These are phyloP conservation scores for Bergia sp. DNA, from an alignment of 92 coral and sea anemone genomes.

Conservation along the genomic window DNA sequence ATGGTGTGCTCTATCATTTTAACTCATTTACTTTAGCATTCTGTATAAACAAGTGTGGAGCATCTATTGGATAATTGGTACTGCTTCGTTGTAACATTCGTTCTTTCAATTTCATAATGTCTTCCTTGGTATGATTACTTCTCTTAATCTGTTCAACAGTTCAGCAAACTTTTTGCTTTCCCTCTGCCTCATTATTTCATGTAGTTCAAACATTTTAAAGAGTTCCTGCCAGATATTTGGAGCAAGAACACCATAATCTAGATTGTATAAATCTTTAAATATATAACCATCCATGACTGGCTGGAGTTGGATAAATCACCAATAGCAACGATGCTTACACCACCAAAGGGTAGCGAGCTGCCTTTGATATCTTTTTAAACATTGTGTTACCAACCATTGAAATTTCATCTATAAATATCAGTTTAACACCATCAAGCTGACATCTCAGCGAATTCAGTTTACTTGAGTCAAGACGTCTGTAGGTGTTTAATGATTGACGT, in stretches of 20 bases:
- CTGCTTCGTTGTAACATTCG: slow-evolving; percentile 31
- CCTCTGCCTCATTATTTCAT: slow-evolving; percentile 55
- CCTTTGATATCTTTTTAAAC: no score
- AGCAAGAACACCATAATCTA: slow-evolving; percentile 2
- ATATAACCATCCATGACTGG: slow-evolving; percentile 66
- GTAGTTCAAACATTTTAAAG: slow-evolving; percentile 1
- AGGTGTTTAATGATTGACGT: neutral
- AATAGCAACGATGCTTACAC: slow-evolving; percentile 47
- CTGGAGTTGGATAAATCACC: slow-evolving; percentile 61
- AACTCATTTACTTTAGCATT: slow-evolving; percentile 54
- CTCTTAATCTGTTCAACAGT: slow-evolving; percentile 40
- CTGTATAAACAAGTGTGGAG: slow-evolving; percentile 46
- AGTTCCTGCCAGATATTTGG: neutral
- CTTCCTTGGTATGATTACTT: slow-evolving; percentile 43
- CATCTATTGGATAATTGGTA: slow-evolving; percentile 37
- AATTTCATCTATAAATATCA: neutral
- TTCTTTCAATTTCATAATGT: slow-evolving; percentile 50
- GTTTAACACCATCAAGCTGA: no score
- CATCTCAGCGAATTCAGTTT: no score
- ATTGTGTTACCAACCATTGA: neutral
- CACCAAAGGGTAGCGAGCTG: neutral
- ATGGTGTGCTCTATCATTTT: slow-evolving; percentile 40
- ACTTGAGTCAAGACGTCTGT: neutral
- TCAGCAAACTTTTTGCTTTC: slow-evolving; percentile 49
- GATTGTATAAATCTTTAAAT: slow-evolving; percentile 52